Evolutionary conservation across 2,888 invertebrate genomes (phyloP).

Genomic region (Sylvicola cinctus): DNA sequence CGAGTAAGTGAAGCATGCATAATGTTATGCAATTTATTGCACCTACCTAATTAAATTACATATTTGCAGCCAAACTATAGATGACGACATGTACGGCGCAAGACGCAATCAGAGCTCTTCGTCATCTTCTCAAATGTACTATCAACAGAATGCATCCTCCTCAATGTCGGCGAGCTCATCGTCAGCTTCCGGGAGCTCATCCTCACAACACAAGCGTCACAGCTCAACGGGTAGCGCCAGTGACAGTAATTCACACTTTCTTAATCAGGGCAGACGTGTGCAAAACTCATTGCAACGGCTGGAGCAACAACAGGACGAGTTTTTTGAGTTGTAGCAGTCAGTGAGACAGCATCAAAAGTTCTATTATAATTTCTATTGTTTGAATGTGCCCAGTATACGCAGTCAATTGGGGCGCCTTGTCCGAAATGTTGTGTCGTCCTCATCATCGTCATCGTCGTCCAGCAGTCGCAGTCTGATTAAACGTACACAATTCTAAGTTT

Average conservation of each 20-base stretch:
- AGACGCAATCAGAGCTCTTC: too few relatives aligned
- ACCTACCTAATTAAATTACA: too few relatives aligned
- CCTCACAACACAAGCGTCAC: constrained; percentile 12
- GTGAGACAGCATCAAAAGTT: constrained; percentile 17
- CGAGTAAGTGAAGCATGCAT: constrained; percentile 43
- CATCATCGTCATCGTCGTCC: too few relatives aligned
- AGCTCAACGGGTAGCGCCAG: constrained; percentile 31
- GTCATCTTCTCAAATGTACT: too few relatives aligned
- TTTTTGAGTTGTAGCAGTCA: constrained; percentile 72
- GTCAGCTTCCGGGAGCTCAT: not conserved
- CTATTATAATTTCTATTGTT: constrained; percentile 7
- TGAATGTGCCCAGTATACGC: too few relatives aligned
- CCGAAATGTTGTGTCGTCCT: too few relatives aligned
- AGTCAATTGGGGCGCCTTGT: too few relatives aligned
- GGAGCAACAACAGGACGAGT: constrained; percentile 70
- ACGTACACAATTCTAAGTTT: too few relatives aligned
- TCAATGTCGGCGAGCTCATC: not conserved
- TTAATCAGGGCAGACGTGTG: constrained; percentile 62
- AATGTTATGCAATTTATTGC: not conserved
- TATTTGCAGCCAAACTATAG: too few relatives aligned
- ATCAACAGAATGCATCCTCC: not conserved
- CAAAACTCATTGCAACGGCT: constrained; percentile 61
- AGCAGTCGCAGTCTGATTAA: too few relatives aligned
- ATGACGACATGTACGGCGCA: too few relatives aligned
- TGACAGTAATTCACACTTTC: constrained; percentile 29